Evolutionary conservation across 92 coral and sea anemone species (phyloP).

Genomic region (Muricea muricata): DNA sequence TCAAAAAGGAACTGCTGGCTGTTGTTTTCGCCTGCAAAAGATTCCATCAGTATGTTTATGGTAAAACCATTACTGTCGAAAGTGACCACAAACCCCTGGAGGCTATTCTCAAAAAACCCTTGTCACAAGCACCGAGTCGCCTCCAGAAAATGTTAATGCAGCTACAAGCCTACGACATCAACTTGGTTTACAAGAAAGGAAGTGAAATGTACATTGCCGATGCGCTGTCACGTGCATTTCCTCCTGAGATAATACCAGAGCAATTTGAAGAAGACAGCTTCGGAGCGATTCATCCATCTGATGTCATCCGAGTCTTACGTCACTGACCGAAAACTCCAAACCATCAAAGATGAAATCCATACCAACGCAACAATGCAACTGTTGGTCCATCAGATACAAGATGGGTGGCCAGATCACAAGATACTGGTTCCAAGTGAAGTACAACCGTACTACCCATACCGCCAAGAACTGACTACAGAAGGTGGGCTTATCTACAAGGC

Average conservation of each 20-base stretch:
- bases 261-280: constrained; percentile 50
- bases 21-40: not conserved
- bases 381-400: constrained; percentile 32
- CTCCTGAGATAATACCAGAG: constrained; percentile 39
- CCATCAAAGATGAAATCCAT: constrained; percentile 32
- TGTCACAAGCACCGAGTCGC: constrained; percentile 13
- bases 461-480: constrained; percentile 38
- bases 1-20: constrained; percentile 22
- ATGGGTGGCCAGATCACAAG: constrained; percentile 57
- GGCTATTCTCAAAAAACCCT: not conserved
- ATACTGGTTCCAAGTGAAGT: constrained; percentile 13
- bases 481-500: constrained; percentile 53
- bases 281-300: constrained; percentile 58
- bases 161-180: constrained; percentile 11
- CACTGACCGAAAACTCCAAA: constrained; percentile 58
- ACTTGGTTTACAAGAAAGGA: constrained; percentile 25
- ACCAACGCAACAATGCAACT: constrained; percentile 46
- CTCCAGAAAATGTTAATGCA: constrained; percentile 20
- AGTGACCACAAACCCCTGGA: constrained; percentile 14
- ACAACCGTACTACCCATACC: constrained; percentile 9
- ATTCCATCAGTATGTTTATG: constrained; percentile 25
- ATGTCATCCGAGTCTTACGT: constrained; percentile 62
- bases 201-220: constrained; percentile 54
- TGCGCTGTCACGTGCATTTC: constrained; percentile 68
- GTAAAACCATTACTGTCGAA: constrained; percentile 4